Percentiles rank a stretch among this genome's conserved stretches.
These are phyloP conservation scores for Hipposideros armiger DNA, from an alignment of 2,113 vertebrate genomes.

Conservation along the genomic window DNA sequence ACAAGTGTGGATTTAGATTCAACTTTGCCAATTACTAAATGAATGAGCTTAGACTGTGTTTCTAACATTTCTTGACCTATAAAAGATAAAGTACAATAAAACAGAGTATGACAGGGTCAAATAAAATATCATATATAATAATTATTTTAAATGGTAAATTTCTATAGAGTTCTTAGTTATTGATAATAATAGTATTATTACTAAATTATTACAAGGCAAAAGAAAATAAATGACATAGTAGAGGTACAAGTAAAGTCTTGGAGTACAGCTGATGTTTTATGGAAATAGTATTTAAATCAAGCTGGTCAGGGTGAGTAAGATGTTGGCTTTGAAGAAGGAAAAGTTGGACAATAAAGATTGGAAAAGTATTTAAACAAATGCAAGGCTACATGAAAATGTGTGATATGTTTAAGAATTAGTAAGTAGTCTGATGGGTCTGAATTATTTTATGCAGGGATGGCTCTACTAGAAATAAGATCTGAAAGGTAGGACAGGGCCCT, in stretches of 20 bases:
- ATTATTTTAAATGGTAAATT: neutral
- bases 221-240: neutral
- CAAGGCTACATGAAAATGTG: neutral
- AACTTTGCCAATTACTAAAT: neutral
- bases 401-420: neutral
- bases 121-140: neutral
- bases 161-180: neutral
- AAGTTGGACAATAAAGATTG: neutral
- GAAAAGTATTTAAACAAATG: neutral
- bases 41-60: neutral
- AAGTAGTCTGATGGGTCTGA: neutral
- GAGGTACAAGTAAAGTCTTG: neutral
- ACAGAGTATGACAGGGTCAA: neutral
- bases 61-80: neutral
- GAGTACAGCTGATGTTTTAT: neutral
- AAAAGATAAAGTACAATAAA: neutral
- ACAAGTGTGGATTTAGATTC: neutral
- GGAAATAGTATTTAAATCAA: slow-evolving; percentile 33
- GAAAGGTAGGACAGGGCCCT: neutral
- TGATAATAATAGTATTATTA: neutral
- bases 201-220: slow-evolving; percentile 30
- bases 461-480: neutral
- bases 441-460: neutral
- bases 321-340: neutral
- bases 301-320: neutral